Base-by-base conservation (phyloP, 2,113 vertebrate species). In the Xerus inauris region DNA sequence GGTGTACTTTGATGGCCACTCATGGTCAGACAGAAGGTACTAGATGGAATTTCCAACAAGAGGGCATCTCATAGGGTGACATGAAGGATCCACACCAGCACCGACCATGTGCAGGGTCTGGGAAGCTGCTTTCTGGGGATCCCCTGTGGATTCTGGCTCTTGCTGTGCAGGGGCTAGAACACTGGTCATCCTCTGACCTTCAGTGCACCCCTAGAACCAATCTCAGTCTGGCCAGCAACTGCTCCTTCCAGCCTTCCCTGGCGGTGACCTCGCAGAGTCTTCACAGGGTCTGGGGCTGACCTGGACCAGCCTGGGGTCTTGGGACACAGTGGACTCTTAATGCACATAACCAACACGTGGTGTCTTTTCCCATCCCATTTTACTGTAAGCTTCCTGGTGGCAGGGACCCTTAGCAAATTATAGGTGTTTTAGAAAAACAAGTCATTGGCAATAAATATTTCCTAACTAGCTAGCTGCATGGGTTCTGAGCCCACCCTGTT, bases 161-260 rank as follows among this genome's bases (percentile, higher is more conserved):
- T 12, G 6, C 7, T 49, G 16, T 73, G 54, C 35, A n/a, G 28
- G 1, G 5, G 42, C 0, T 26, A 49, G 10, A n/a, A 17, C 1
- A 11, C 8, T 22, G 2, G 11, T 32, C 40, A 45, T 26, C 72
- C n/a, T 77, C 17, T 4, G 16, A 49, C 64, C 54, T 5, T 47
- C 0, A 3, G 38, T 35, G 47, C 9, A 49, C 8, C 20, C 35
- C 19, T 7, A 16, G 51, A 67, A 75, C 11, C 51, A 65, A 35
- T 9, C 38, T 62, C 20, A 0, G 49, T 42, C 32, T 40, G 30
- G 51, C 24, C 42, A 10, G 49, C 1, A 13, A 32, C 10, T 16
- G 1, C 2, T 4, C 6, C 54, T 7, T 16, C 4, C 16, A 1
- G 4, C 40, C 35, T 19, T 26, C 8, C 9, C 2, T 30, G 0